These are phyloP conservation scores for Ryuthela nishihirai DNA, from an alignment of 2,888 invertebrate species.

Conservation along the genomic window DNA sequence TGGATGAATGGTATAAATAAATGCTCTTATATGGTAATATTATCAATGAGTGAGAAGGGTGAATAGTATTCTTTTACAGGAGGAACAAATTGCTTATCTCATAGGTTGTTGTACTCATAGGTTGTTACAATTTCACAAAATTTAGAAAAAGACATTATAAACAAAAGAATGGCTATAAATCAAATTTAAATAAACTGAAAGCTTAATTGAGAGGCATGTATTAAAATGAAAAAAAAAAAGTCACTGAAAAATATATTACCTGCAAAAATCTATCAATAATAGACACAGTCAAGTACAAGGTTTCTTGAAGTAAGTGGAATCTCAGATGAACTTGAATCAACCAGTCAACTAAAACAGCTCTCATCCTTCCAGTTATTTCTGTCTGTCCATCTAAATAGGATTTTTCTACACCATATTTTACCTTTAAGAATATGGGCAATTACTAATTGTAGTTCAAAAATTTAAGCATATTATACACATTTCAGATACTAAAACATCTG, in stretches of 20 bases:
- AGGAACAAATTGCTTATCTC: too few species aligned
- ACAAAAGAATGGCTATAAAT: too few species aligned
- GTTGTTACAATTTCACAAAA: too few species aligned
- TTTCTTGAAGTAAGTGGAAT: conserved; percentile 80
- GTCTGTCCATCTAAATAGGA: conserved; percentile 42
- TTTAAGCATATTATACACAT: background rate
- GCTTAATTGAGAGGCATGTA: conserved; percentile 20
- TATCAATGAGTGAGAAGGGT: too few species aligned
- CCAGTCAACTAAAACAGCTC: conserved; percentile 88
- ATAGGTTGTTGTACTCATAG: too few species aligned
- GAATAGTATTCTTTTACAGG: too few species aligned
- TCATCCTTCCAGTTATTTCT: conserved; percentile 75
- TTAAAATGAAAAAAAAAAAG: background rate
- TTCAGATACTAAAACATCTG: background rate
- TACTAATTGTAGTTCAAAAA: background rate
- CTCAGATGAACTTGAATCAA: conserved; percentile 84
- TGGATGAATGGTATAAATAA: too few species aligned
- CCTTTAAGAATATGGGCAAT: conserved; percentile 3
- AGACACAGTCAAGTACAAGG: conserved; percentile 80
- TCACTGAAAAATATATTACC: conserved; percentile 51
- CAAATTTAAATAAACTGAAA: too few species aligned
- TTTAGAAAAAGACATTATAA: too few species aligned
- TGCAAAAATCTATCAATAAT: conserved; percentile 87
- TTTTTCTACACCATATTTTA: conserved; percentile 24
- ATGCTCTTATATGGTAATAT: too few species aligned